Conservation (phyloP, 2,888 invertebrate genomes). For the Amblyjoppa proteus region DNA sequence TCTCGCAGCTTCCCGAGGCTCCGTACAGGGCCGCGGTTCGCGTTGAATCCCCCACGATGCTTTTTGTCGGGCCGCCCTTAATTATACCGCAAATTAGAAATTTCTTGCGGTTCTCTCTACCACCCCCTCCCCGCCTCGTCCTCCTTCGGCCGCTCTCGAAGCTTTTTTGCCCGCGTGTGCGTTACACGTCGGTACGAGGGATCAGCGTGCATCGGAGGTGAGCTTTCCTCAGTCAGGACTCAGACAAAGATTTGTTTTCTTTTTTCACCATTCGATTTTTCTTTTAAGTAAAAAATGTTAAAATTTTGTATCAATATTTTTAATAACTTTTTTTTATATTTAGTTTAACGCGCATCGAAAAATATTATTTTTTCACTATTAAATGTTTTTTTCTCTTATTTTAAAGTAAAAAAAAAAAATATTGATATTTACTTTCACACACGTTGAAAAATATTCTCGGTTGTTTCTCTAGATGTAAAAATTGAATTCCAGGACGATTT, state of each 20-base stretch:
- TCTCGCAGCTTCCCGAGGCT: conserved; percentile 37
- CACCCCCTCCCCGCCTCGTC: conserved; percentile 29
- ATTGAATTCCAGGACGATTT: neutral
- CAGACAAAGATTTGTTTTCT: conserved; percentile 7
- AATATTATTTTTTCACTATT: neutral
- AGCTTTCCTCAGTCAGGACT: conserved; percentile 8
- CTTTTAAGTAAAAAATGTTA: neutral
- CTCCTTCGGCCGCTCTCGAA: conserved; percentile 50
- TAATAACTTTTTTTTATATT: neutral
- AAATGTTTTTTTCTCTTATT: neutral
- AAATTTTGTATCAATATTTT: neutral
- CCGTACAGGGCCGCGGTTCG: conserved; percentile 58
- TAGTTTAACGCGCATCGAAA: too few species aligned
- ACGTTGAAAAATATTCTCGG: neutral
- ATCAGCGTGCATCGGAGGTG: conserved; percentile 51
- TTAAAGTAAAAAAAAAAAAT: too few species aligned
- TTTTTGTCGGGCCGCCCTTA: conserved; percentile 83
- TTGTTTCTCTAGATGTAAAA: neutral
- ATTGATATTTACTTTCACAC: neutral
- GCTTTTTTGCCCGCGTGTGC: conserved; percentile 61
- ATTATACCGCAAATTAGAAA: conserved; percentile 85
- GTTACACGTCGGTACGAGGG: conserved; percentile 64
- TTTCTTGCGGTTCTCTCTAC: conserved; percentile 70
- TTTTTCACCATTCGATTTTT: neutral
- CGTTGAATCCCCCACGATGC: conserved; percentile 74